phyloP scores from a whole-genome alignment of 2,888 invertebrate genomes.

The Electrophaes corylata region DNA sequence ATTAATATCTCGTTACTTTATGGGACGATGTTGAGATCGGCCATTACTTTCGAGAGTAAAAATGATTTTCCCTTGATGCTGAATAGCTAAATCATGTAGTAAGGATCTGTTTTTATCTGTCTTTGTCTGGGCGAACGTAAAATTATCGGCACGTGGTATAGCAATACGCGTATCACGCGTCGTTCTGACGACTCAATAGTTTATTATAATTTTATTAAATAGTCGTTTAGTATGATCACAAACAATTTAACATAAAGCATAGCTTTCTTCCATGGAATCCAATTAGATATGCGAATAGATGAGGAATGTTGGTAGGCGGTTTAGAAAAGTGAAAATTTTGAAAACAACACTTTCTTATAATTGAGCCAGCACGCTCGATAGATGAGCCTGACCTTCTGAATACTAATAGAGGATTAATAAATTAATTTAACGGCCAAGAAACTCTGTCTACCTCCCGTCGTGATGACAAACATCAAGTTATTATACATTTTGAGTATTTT shows the following conservation, averaged over 20 bases:
- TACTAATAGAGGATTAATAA: slow-evolving; percentile 10
- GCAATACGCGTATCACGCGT: too few relatives aligned
- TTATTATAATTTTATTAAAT: slow-evolving; percentile 17
- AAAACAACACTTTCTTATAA: slow-evolving; percentile 18
- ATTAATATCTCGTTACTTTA: too few relatives aligned
- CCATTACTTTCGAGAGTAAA: too few relatives aligned
- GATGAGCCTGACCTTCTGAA: slow-evolving; percentile 8
- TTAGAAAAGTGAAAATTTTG: slow-evolving; percentile 26
- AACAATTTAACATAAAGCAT: slow-evolving; percentile 19
- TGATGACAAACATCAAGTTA: background rate
- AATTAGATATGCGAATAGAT: slow-evolving; percentile 22
- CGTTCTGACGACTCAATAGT: background rate
- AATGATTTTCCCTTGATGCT: too few relatives aligned
- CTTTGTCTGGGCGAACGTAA: too few relatives aligned
- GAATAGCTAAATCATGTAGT: too few relatives aligned
- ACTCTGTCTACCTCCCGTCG: background rate
- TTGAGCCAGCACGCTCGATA: slow-evolving; percentile 4
- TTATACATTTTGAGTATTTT: too few relatives aligned
- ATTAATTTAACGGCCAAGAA: slow-evolving; percentile 14
- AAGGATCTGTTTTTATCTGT: too few relatives aligned
- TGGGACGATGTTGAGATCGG: too few relatives aligned
- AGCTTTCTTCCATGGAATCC: slow-evolving; percentile 30
- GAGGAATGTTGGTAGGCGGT: slow-evolving; percentile 12
- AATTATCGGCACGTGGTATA: too few relatives aligned
- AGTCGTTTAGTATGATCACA: slow-evolving; percentile 7